phyloP scores from a whole-genome alignment of 2,888 invertebrate genomes.

The Rotaria macrura region DNA sequence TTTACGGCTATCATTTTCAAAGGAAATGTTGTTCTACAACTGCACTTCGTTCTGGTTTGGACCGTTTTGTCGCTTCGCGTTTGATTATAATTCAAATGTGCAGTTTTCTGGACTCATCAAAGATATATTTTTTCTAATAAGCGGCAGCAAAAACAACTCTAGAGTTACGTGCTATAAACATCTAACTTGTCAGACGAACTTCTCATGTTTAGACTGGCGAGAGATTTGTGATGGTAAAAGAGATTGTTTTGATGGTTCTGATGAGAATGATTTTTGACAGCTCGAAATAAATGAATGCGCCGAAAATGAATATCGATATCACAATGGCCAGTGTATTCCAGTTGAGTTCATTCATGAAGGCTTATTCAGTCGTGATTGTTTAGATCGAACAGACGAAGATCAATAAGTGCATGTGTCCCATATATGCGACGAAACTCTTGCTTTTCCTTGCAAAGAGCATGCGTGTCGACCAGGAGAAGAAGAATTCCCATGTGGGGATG shows the following conservation, averaged over 20 bases:
- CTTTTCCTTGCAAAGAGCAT: neutral
- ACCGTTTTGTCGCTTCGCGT: neutral
- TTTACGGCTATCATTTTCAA: no score
- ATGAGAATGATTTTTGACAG: neutral
- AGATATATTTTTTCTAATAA: fast-evolving
- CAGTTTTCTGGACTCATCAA: neutral
- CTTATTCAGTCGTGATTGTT: neutral
- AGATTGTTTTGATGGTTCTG: neutral
- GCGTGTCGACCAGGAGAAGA: neutral
- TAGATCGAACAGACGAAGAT: neutral
- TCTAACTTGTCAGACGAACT: neutral
- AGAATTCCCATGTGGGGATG: neutral
- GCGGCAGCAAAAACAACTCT: neutral
- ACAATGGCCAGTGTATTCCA: neutral
- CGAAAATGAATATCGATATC: neutral
- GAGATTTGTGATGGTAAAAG: neutral
- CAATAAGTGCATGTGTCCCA: fast-evolving
- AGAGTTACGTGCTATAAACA: neutral
- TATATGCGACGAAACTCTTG: neutral
- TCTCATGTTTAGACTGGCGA: neutral
- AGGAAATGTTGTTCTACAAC: neutral
- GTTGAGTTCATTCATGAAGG: neutral
- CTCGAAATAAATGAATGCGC: neutral
- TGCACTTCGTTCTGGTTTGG: neutral
- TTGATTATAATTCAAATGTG: neutral